A percentile compares a stretch with the other conserved stretches of the same genome.
Evolutionary conservation across 1,140 invertebrate genomes (phyloP).

Genomic region (Aleiodes sp.): DNA sequence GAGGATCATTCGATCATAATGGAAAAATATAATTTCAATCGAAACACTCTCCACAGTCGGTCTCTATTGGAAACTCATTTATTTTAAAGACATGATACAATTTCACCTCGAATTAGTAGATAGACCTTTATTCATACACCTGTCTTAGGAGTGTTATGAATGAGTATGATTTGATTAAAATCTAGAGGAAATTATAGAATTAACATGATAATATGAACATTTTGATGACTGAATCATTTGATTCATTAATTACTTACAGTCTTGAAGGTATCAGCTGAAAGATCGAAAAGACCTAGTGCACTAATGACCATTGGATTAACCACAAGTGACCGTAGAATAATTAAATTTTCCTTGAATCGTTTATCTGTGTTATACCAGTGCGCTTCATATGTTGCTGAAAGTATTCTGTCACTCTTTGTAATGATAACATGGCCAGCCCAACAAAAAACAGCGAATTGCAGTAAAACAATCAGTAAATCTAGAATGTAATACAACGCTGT

Average conservation of each 20-base stretch:
- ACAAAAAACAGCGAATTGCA: neutral
- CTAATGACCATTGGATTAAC: neutral
- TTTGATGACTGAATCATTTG: too few relatives aligned
- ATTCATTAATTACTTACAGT: neutral
- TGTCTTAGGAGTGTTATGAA: too few relatives aligned
- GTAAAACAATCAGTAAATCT: neutral
- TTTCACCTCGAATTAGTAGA: too few relatives aligned
- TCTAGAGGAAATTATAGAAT: too few relatives aligned
- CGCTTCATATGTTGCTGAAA: neutral
- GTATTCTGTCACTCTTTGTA: neutral
- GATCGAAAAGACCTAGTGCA: neutral
- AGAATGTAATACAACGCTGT: neutral
- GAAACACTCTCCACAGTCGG: too few relatives aligned
- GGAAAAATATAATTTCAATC: too few relatives aligned
- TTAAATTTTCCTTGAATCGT: neutral
- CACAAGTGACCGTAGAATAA: neutral
- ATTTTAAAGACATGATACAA: too few relatives aligned
- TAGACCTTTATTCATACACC: too few relatives aligned
- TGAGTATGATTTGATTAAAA: too few relatives aligned
- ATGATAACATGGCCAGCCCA: neutral
- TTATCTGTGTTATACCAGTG: neutral
- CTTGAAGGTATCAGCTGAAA: neutral
- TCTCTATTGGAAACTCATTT: too few relatives aligned
- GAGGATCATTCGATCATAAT: too few relatives aligned
- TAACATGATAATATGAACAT: too few relatives aligned